These are phyloP conservation scores for Rhadina sibilatrix DNA, from an alignment of 2,113 vertebrate genomes.

Conservation along the genomic window DNA sequence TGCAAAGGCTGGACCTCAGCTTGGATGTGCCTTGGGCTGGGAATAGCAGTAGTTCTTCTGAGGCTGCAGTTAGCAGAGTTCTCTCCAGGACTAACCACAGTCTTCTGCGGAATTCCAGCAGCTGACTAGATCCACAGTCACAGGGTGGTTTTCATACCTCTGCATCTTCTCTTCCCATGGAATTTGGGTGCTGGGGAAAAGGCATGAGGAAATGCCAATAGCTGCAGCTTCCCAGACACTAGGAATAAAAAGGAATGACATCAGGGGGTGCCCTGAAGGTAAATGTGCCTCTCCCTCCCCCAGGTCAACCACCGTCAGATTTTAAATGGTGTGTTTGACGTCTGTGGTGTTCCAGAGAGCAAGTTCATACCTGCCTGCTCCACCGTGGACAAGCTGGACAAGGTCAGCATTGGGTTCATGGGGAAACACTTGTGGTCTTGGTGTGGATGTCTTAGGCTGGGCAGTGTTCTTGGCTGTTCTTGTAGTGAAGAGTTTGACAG, in stretches of 20 bases:
- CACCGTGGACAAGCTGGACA: constrained; percentile 92
- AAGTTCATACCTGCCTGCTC: constrained; percentile 87
- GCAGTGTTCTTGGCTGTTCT: not conserved
- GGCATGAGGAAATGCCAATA: fast-evolving
- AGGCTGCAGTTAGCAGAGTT: not conserved
- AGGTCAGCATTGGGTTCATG: constrained; percentile 66
- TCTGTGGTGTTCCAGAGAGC: constrained; percentile 87
- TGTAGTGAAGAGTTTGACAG: not conserved
- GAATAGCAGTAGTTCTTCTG: not conserved
- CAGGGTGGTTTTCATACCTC: not conserved
- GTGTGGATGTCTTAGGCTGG: not conserved
- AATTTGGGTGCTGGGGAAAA: not conserved
- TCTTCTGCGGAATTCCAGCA: not conserved
- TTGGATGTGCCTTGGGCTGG: not conserved
- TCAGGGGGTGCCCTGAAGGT: too few relatives aligned
- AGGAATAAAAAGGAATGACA: not conserved
- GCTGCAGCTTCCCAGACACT: not conserved
- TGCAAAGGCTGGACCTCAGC: not conserved
- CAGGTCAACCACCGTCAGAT: constrained; percentile 92
- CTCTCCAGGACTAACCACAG: not conserved
- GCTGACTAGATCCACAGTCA: not conserved
- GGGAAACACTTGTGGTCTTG: not conserved
- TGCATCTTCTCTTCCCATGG: fast-evolving
- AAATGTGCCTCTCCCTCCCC: fast-evolving
- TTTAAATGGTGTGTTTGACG: constrained; percentile 88